Evolutionary conservation across 2,797 vertebrate species (phyloP).

Genomic region (Ispidina lecontei): DNA sequence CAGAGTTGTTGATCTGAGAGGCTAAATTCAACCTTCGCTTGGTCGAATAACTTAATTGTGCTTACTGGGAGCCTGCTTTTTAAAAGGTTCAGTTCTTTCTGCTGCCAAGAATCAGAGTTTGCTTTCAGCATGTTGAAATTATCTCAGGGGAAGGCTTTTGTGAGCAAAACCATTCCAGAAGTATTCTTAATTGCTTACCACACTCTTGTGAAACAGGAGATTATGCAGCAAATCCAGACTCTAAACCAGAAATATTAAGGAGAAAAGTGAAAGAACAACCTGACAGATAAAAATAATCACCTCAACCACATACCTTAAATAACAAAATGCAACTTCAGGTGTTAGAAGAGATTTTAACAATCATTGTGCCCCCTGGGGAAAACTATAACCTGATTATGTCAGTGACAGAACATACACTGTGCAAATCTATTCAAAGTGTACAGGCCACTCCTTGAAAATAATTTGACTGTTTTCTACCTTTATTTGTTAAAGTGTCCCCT

Average conservation of each 20-base stretch:
- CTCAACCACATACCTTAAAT: neutral
- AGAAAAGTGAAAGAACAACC: neutral
- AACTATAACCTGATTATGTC: neutral
- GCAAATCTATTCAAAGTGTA: neutral
- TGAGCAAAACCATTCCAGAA: slow-evolving; percentile 52
- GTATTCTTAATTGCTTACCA: slow-evolving; percentile 59
- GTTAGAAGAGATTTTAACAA: neutral
- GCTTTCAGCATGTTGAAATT: slow-evolving; percentile 55
- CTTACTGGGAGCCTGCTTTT: slow-evolving; percentile 59
- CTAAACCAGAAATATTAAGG: slow-evolving; percentile 17
- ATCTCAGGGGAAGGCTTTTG: slow-evolving; percentile 57
- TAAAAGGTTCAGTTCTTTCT: slow-evolving; percentile 60
- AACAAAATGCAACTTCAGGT: slow-evolving; percentile 14
- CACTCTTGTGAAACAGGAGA: slow-evolving; percentile 54
- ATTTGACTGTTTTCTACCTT: neutral
- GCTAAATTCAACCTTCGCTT: slow-evolving; percentile 60
- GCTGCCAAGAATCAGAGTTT: slow-evolving; percentile 64
- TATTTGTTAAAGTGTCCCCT: neutral
- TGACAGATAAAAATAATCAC: neutral
- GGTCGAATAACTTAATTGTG: slow-evolving; percentile 64
- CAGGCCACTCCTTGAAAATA: neutral
- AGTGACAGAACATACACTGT: neutral
- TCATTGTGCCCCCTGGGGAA: neutral
- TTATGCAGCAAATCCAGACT: slow-evolving; percentile 29
- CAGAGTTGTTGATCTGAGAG: slow-evolving; percentile 56